Base-by-base conservation (phyloP, 2,888 invertebrate genomes). In the Steromphala cineraria region DNA sequence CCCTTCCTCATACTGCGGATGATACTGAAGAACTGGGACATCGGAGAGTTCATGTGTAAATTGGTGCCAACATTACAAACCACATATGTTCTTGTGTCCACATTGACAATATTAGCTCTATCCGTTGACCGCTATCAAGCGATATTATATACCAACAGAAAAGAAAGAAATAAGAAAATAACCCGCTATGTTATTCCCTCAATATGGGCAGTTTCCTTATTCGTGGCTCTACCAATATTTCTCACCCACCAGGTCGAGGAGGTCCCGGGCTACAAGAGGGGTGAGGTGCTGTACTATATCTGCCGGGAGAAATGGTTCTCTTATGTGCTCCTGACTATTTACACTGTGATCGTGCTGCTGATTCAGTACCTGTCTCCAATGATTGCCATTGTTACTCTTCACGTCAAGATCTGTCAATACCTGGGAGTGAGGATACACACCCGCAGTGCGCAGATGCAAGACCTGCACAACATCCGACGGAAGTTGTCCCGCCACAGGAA, bases 201-300 rank as follows among this genome's bases (percentile, higher is more conserved):
- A 52, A 87, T 88, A 40, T 90, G 90, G 90, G 46, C 87, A 8
- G 75, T 81, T 1, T 87, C 89, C 5, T 53, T 87, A 8, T 76
- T 82, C n/a, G 79, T 90, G 8, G 85, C 88, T 1, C 53, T 87
- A 13, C 90, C 90, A 4, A 80, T 88, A 74, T 82, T 87, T 10
- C 36, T 89, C 7, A 88, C 85, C 62, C 86, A 86, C 62, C 81
- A 83, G 15, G 78, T 89, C 2, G 84, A 92, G 79, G 86, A 88
- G 19, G 91, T 92, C 8, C 83, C 80, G 53, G 82, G 87, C 46
- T 53, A 88, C 81, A 86, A 87, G 15, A 76, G 81, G n/a, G 87
- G 88, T 5, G 86, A 93, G 28, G 86, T 93, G 10, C 85, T 93
- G 62, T 94, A 93, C 88, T 90, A 92, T 40, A 90, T 92, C 24